Conservation (phyloP, 2,888 invertebrate genomes). For the Thalpophila matura region DNA sequence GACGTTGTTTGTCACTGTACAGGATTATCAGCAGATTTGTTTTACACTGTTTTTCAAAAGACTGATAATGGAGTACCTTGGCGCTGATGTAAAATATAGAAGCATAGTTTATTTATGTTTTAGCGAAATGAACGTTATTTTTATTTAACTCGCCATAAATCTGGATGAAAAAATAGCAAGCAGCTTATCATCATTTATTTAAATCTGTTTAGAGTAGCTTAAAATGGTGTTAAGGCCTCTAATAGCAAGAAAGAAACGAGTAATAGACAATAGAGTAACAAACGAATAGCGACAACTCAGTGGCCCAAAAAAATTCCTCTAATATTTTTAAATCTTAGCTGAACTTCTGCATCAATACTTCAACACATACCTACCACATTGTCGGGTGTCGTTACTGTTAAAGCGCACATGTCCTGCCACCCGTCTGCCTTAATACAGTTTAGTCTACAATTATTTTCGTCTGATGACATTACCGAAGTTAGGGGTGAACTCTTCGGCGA, state of each 20-base stretch:
- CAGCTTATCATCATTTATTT: too few species aligned
- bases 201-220: too few species aligned
- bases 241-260: too few species aligned
- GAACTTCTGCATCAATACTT: slow-evolving; percentile 34
- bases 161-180: too few species aligned
- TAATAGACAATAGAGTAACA: too few species aligned
- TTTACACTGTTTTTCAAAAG: slow-evolving; percentile 2
- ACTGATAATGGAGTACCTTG: too few species aligned
- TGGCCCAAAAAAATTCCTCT: too few species aligned
- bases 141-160: too few species aligned
- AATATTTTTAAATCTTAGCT: not conserved
- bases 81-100: too few species aligned
- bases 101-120: too few species aligned
- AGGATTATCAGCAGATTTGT: slow-evolving; percentile 7
- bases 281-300: not conserved
- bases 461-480: slow-evolving; percentile 62
- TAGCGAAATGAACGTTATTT: too few species aligned
- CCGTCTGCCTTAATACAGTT: slow-evolving; percentile 59
- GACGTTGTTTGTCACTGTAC: slow-evolving; percentile 25
- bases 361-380: slow-evolving; percentile 26
- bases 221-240: too few species aligned
- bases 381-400: slow-evolving; percentile 61
- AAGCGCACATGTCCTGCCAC: slow-evolving; percentile 59
- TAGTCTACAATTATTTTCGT: slow-evolving; percentile 65
- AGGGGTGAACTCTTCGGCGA: slow-evolving; percentile 81